Percentiles rank a stretch among this genome's conserved stretches.
These are phyloP conservation scores for Syrista parreyssii DNA, from an alignment of 2,888 invertebrate species.

Conservation along the genomic window DNA sequence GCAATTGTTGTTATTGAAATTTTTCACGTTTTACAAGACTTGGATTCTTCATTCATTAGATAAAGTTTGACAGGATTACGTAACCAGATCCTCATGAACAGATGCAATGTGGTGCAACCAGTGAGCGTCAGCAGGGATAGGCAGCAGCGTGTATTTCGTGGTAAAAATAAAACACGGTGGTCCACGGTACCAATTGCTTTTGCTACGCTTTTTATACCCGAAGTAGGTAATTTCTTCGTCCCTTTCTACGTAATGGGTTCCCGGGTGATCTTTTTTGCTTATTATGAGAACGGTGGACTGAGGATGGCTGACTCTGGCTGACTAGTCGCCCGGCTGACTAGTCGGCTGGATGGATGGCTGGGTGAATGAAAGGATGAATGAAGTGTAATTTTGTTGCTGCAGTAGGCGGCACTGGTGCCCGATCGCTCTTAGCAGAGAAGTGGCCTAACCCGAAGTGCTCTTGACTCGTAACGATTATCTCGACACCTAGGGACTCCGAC, in stretches of 20 bases:
- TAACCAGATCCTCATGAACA: not conserved
- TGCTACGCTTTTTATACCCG: conserved; percentile 58
- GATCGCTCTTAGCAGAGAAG: conserved; percentile 6
- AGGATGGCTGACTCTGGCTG: conserved; percentile 13
- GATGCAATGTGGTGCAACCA: not conserved
- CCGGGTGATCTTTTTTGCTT: conserved; percentile 55
- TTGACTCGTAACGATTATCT: conserved; percentile 23
- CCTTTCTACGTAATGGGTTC: conserved; percentile 53
- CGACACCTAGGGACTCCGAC: conserved; percentile 11
- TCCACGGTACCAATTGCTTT: conserved; percentile 50
- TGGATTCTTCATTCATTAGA: conserved; percentile 13
- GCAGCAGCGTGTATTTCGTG: not conserved
- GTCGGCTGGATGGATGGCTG: conserved; percentile 15
- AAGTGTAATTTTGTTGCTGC: conserved; percentile 48
- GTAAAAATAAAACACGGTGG: conserved; percentile 48
- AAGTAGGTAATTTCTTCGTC: conserved; percentile 55
- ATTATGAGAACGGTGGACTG: conserved; percentile 37
- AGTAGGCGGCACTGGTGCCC: conserved; percentile 6
- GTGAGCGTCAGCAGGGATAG: not conserved
- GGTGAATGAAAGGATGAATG: conserved; percentile 61
- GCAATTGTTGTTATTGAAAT: not conserved
- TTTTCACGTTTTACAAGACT: not conserved
- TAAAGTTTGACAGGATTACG: conserved; percentile 14
- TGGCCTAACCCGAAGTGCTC: conserved; percentile 8
- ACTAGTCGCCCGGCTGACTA: not conserved